Evolutionary conservation across 1,140 invertebrate species (phyloP).

Genomic region (Magallana gigas): DNA sequence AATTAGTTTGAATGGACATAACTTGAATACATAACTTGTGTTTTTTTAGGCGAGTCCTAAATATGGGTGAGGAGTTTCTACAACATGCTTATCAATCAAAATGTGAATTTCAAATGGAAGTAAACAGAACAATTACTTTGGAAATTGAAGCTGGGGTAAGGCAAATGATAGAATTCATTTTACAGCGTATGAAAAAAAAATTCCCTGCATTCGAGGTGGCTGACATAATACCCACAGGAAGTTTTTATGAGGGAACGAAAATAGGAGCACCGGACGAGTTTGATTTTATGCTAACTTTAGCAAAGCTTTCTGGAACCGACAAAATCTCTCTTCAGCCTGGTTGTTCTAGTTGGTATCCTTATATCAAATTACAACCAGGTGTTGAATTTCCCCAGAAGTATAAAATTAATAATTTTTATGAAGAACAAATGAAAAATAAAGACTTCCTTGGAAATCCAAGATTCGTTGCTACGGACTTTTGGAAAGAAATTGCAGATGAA

Average conservation of each 20-base stretch:
- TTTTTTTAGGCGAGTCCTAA: too few relatives aligned
- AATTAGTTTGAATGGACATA: too few relatives aligned
- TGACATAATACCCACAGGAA: slow-evolving; percentile 3
- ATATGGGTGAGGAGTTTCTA: too few relatives aligned
- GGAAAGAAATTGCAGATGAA: background rate
- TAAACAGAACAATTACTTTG: too few relatives aligned
- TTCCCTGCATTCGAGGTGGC: background rate
- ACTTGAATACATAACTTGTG: too few relatives aligned
- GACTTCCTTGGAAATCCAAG: background rate
- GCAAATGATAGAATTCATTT: background rate
- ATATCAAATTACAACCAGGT: background rate
- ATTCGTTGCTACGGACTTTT: slow-evolving; percentile 7
- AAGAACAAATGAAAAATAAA: too few relatives aligned
- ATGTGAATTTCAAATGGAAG: too few relatives aligned
- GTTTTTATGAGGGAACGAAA: slow-evolving; percentile 36
- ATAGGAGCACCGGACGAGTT: slow-evolving; percentile 34
- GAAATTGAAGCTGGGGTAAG: background rate
- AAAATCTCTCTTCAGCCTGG: background rate
- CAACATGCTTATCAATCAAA: too few relatives aligned
- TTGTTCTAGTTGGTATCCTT: background rate
- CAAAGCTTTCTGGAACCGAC: slow-evolving; percentile 31
- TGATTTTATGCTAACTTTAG: slow-evolving; percentile 37
- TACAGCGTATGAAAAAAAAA: slow-evolving; percentile 1
- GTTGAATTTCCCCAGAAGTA: background rate
- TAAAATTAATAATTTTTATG: background rate